Percentiles rank a stretch among this genome's conserved stretches.
phyloP scores from a whole-genome alignment of 2,113 vertebrate genomes.

The Hemichromis elongatus region DNA sequence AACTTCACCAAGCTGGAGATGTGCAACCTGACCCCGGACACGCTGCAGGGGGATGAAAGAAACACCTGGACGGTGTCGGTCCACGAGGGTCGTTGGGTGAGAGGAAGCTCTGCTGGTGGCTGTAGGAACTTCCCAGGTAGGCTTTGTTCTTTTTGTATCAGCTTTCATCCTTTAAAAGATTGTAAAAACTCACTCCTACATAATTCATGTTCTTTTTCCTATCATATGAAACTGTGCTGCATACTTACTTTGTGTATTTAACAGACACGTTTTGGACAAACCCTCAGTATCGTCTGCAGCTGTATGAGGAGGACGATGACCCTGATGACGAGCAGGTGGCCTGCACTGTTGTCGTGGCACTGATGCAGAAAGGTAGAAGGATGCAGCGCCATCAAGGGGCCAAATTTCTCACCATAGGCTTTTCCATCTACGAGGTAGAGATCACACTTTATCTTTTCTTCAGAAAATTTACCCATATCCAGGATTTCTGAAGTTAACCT shows the following conservation, averaged over 20 bases:
- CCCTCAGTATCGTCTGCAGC: conserved; percentile 90
- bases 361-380: conserved; percentile 98
- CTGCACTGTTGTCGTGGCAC: conserved; percentile 90
- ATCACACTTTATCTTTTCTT: background rate
- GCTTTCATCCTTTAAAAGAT: background rate
- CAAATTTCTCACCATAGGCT: conserved; percentile 89
- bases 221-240: background rate
- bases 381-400: conserved; percentile 85
- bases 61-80: conserved; percentile 90
- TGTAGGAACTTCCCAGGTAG: conserved; percentile 92
- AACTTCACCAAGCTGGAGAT: conserved; percentile 96
- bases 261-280: conserved; percentile 98
- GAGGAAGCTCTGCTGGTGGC: conserved; percentile 94
- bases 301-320: conserved; percentile 92
- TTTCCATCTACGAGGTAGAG: conserved; percentile 92
- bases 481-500: background rate
- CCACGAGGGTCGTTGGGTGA: conserved; percentile 94
- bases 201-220: background rate
- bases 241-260: background rate
- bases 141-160: background rate
- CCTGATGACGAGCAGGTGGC: conserved; percentile 79
- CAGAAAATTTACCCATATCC: background rate
- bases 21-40: conserved; percentile 93
- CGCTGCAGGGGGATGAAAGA: conserved; percentile 81
- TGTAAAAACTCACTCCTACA: background rate